Conservation (phyloP, 2,113 vertebrate species). For the Asarcornis scutulata region DNA sequence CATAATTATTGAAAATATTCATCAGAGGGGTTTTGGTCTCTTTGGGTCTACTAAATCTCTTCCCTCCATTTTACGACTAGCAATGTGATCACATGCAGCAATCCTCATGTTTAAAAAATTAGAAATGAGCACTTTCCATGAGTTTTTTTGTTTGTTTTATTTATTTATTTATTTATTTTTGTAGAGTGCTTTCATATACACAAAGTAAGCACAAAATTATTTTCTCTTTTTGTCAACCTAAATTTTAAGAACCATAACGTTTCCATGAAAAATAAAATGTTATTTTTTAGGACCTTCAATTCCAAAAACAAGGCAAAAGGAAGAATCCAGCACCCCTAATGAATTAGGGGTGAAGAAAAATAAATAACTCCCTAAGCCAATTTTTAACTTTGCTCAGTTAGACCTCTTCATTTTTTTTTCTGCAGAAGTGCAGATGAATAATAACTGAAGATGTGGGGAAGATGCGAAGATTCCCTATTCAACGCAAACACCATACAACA, state of each 20-base stretch:
- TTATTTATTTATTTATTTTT: background rate
- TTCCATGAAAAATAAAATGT: background rate
- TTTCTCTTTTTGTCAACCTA: background rate
- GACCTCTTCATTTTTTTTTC: background rate
- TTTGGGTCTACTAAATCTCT: background rate
- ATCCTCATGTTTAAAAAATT: background rate
- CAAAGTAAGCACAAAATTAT: background rate
- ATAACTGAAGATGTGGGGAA: background rate
- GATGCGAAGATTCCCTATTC: background rate
- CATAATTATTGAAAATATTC: background rate
- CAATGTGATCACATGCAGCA: background rate
- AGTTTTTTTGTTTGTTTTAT: too few relatives aligned
- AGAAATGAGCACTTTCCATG: background rate
- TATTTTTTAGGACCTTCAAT: background rate
- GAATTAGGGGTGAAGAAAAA: background rate
- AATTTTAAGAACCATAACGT: background rate
- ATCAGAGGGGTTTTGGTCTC: background rate
- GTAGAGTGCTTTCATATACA: background rate
- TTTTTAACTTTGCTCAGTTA: background rate
- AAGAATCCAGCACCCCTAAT: background rate
- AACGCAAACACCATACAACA: conserved; percentile 55
- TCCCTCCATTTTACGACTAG: background rate
- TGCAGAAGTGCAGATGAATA: background rate
- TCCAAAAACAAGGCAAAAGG: background rate
- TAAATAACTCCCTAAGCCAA: background rate